A percentile compares a stretch with the other conserved stretches of the same genome.
These are phyloP conservation scores for Cottoperca gobio DNA, from an alignment of 2,797 vertebrate species.

Conservation along the genomic window DNA sequence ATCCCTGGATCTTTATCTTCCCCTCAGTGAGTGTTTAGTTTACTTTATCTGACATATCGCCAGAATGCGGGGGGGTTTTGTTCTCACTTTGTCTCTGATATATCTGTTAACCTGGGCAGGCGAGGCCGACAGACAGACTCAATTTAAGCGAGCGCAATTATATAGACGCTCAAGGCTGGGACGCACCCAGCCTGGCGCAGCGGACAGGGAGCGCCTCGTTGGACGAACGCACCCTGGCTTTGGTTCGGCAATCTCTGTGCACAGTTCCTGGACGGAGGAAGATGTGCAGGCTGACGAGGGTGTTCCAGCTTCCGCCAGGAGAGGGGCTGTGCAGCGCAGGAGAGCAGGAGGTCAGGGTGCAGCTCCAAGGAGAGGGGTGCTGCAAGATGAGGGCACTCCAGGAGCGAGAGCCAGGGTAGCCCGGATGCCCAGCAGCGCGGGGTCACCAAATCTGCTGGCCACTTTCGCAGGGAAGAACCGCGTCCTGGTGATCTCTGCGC, in stretches of 20 bases:
- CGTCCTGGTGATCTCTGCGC: constrained; percentile 94
- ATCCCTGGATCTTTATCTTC: constrained; percentile 47
- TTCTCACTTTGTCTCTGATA: constrained; percentile 81
- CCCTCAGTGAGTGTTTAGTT: constrained; percentile 24
- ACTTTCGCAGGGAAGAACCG: constrained; percentile 96
- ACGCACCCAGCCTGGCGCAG: constrained; percentile 56
- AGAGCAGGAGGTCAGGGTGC: constrained; percentile 43
- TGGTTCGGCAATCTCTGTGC: constrained; percentile 64
- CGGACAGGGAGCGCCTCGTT: constrained; percentile 43
- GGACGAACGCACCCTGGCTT: constrained; percentile 42
- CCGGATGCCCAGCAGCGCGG: constrained; percentile 87
- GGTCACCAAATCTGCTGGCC: constrained; percentile 93
- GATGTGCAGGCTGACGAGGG: constrained; percentile 73
- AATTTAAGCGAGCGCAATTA: constrained; percentile 64
- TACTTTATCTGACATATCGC: constrained; percentile 24
- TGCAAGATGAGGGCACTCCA: constrained; percentile 86
- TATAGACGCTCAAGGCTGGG: constrained; percentile 57
- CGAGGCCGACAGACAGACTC: constrained; percentile 75
- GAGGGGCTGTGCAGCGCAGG: constrained; percentile 1
- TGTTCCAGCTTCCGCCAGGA: neutral
- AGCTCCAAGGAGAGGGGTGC: constrained; percentile 68
- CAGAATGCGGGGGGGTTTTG: constrained; percentile 85
- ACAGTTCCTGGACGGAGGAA: constrained; percentile 56
- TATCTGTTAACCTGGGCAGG: constrained; percentile 84
- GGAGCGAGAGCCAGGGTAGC: constrained; percentile 79